A percentile compares a stretch with the other conserved stretches of the same genome.
phyloP scores from a whole-genome alignment of 1,140 invertebrate species.

The Orius insidiosus region DNA sequence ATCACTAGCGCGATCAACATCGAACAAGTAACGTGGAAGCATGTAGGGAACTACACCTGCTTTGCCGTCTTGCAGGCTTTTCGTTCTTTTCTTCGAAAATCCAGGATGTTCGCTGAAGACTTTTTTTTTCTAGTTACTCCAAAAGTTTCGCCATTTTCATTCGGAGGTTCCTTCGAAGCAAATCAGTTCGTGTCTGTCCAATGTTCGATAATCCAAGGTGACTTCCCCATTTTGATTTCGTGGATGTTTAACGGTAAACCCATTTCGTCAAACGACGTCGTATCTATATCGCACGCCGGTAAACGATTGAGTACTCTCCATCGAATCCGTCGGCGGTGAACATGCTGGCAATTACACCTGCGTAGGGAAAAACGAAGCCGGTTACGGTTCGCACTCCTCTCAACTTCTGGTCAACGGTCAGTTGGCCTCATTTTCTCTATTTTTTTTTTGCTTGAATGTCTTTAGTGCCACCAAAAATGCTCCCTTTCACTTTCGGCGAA shows the following conservation, averaged over 20 bases:
- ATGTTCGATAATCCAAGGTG: constrained; percentile 56
- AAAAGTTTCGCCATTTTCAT: constrained; percentile 41
- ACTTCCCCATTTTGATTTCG: constrained; percentile 45
- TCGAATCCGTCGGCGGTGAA: constrained; percentile 29
- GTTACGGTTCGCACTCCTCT: constrained; percentile 25
- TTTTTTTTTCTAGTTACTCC: constrained; percentile 33
- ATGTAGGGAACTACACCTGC: constrained; percentile 51
- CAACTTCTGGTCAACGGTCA: constrained; percentile 21
- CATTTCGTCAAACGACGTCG: constrained; percentile 26
- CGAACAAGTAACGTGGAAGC: constrained; percentile 47
- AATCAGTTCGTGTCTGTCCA: constrained; percentile 31
- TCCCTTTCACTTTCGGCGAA: constrained; percentile 51
- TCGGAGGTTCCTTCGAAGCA: constrained; percentile 33
- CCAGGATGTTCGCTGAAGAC: background rate
- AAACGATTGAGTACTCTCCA: constrained; percentile 35
- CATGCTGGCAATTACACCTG: constrained; percentile 45
- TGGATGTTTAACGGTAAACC: constrained; percentile 41
- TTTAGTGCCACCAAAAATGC: constrained; percentile 46
- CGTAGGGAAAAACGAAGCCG: constrained; percentile 47
- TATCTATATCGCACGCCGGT: constrained; percentile 43
- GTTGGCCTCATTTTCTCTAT: background rate
- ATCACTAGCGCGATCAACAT: constrained; percentile 41
- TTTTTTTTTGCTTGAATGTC: background rate
- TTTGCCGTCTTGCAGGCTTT: constrained; percentile 48
- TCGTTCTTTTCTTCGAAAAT: constrained; percentile 22